A percentile compares a stretch with the other conserved stretches of the same genome.
Evolutionary conservation across 2,113 vertebrate genomes (phyloP).

Genomic region (Steatornis caripensis): DNA sequence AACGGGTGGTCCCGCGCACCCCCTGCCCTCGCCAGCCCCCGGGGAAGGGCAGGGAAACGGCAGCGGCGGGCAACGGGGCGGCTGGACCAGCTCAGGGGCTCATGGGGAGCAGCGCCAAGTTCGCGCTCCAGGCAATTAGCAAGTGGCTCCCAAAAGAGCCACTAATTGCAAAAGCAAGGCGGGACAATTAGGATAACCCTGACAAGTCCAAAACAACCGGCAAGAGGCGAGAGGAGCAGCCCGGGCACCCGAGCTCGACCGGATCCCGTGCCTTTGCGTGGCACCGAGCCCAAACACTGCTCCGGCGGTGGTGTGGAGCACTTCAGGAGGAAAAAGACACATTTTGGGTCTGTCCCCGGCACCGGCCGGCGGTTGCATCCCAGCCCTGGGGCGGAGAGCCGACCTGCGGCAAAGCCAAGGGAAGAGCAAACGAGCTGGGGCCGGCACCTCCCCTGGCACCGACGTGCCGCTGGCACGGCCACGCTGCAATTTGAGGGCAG

Average conservation of each 20-base stretch:
- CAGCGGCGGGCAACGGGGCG: fast-evolving
- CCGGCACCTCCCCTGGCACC: conserved; percentile 37
- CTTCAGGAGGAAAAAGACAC: neutral
- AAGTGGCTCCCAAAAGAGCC: conserved; percentile 20
- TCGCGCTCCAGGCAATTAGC: neutral
- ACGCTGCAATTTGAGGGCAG: conserved; percentile 57
- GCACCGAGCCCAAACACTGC: neutral
- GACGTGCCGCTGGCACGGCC: neutral
- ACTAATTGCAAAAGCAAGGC: neutral
- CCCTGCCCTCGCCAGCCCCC: fast-evolving
- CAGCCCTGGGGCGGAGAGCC: neutral
- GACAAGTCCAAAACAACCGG: neutral
- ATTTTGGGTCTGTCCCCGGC: neutral
- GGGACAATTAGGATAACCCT: neutral
- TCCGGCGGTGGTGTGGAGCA: fast-evolving
- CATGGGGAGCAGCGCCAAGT: neutral
- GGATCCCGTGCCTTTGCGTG: fast-evolving
- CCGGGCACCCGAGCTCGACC: neutral
- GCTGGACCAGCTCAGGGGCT: neutral
- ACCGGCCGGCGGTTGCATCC: neutral
- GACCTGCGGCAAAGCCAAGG: neutral
- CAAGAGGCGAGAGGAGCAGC: neutral
- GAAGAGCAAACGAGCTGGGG: conserved; percentile 3
- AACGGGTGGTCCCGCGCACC: fast-evolving
- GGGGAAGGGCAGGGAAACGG: neutral